Base-by-base conservation (phyloP, 2,113 vertebrate genomes). In the Deroptyus accipitrinus region DNA sequence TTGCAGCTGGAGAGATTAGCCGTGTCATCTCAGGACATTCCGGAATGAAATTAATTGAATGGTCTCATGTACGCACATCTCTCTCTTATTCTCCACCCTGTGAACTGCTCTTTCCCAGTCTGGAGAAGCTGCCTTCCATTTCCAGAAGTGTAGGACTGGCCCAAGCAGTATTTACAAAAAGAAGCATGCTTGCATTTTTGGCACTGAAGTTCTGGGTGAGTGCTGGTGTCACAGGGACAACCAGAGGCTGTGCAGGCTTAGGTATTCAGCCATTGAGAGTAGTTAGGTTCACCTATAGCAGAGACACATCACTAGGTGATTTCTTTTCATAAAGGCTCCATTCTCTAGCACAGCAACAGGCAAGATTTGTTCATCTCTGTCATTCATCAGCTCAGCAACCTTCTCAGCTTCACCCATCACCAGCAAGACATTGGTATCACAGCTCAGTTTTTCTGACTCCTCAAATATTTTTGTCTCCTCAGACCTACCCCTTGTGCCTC, bases 1-100 rank as follows among this genome's bases (percentile, higher is more conserved):
- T 92, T 54, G 8, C 33, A 64, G 22, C 13, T 55, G 27, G 31
- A 18, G 77, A 35, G 22, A 35, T 66, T 42, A 83, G 23, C 5
- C 1, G 0, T 4, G 2, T 68, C 17, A 51, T n/a, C 5, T 48
- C n/a, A 79, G 31, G 22, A 41, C 31, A 82, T 57, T 41, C 6
- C 18, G 57, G 49, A 12, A 33, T 10, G 61, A 61, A 14, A 5
- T 54, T 6, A 17, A 5, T 25, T 37, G n/a, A 68, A 15, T 18
- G 37, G 2, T 11, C 16, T 33, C 37, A 25, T 12, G 8, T 52
- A 49, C 0, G 1, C 8, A n/a, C 6, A 17, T 69, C 76, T 84
- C 55, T 80, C 11, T 7, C 4, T 55, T 25, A 16, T 55, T 51
- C n/a, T 94, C 15, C 23, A 27, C 3, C 4, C 3, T 68, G 39